Evolutionary conservation across 1,140 invertebrate genomes (phyloP), one percentile per base, ranked within the genome.

Genomic region (Rhopalosiphum maidis): DNA sequence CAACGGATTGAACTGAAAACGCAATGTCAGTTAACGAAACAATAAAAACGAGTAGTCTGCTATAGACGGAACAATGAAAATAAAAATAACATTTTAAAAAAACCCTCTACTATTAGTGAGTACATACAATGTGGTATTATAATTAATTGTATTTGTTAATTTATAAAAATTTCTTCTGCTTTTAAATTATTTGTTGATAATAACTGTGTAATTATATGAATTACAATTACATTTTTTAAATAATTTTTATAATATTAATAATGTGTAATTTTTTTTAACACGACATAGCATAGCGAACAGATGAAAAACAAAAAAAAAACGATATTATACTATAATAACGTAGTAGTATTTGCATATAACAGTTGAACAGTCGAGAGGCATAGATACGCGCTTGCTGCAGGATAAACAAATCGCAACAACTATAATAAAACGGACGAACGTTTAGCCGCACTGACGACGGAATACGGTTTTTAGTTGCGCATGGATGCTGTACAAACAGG

Each of bases 1-100:
- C 94, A 98, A 96, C 92, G 96, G 96, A 5, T 97, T 97, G 94
- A 98, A 95, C 95, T 95, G 87, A 54, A 94, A 94, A 93, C 90
- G 48, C 85, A 93, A 51, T 22, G 0, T 18, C 8, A n/a, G 48
- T 87, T 54, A 77, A 85, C 83, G 77, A 54, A 48, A 54, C 48
- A 90, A 55, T 3, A 35, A 60, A 30, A 60, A 60, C 55, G 55
- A 68, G 4, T 68, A 68, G 4, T 68, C 4, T 11, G n/a, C 15
- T 15, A n/a, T 1, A n/a, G 5, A 18, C 60, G 30, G 1, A n/a
- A 68, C 15, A n/a, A n/a, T 7, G 15, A 68, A 68, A 68, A n/a
- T n/a, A 68, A 18, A 68, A 68, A 68, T 68, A n/a, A 4, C 30
- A 68, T 68, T n/a, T 8, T 30, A 60, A 30, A 25, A 68, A 68